phyloP scores from a whole-genome alignment of 1,140 invertebrate genomes.

The Polypedilum vanderplanki region DNA sequence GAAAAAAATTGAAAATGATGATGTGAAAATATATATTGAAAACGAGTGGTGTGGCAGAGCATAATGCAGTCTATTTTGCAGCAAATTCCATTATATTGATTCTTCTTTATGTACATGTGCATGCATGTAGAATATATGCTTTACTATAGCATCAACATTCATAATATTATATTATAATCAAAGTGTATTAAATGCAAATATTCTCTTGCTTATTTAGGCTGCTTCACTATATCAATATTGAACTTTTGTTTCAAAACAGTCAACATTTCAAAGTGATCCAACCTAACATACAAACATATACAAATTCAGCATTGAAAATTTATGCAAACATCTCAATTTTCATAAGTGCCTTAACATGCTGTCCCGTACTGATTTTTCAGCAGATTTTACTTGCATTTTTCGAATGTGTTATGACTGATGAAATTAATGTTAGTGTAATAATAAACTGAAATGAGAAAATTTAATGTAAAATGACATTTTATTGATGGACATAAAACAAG shows the following conservation, averaged over 20 bases:
- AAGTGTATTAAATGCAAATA: conserved; percentile 19
- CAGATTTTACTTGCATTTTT: neutral
- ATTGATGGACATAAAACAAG: neutral
- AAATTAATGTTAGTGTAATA: neutral
- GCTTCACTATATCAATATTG: too few relatives aligned
- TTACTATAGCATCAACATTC: neutral
- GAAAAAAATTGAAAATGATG: neutral
- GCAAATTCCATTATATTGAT: conserved; percentile 19
- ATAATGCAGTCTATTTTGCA: conserved; percentile 13
- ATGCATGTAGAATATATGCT: too few relatives aligned
- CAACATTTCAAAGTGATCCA: neutral
- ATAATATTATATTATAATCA: conserved; percentile 14
- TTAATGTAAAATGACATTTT: neutral
- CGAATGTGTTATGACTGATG: neutral
- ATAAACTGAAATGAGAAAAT: neutral
- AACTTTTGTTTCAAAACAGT: too few relatives aligned
- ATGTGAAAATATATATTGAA: neutral
- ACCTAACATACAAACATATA: neutral
- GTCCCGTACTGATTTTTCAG: neutral
- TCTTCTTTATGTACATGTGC: neutral
- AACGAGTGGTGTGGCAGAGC: neutral
- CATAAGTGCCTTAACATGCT: conserved; percentile 5
- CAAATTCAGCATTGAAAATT: neutral
- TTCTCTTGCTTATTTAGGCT: neutral
- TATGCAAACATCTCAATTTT: neutral